These are phyloP conservation scores for Malurus leucopterus DNA, from an alignment of 2,797 vertebrate genomes.

Conservation along the genomic window DNA sequence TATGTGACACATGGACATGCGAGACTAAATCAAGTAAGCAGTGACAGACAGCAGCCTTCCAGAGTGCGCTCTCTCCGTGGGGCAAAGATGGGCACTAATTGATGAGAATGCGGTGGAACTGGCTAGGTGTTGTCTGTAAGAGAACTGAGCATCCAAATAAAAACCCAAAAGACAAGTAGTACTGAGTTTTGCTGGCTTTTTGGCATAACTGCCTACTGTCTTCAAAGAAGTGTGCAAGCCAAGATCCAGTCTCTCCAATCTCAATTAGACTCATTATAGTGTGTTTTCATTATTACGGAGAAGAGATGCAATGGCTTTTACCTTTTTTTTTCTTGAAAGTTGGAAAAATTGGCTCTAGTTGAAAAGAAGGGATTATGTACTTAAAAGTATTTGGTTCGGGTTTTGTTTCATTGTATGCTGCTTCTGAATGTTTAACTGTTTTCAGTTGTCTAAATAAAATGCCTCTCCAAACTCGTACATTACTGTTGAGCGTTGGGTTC, in stretches of 20 bases:
- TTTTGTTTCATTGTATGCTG: slow-evolving; percentile 66
- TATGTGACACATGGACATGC: background rate
- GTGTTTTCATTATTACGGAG: slow-evolving; percentile 66
- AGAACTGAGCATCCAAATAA: slow-evolving; percentile 32
- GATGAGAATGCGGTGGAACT: slow-evolving; percentile 60
- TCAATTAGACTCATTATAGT: slow-evolving; percentile 66
- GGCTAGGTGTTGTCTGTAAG: slow-evolving; percentile 55
- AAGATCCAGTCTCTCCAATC: slow-evolving; percentile 63
- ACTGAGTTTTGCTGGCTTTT: slow-evolving; percentile 71
- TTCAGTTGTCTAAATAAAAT: slow-evolving; percentile 78
- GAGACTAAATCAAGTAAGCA: slow-evolving; percentile 61
- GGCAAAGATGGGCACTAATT: slow-evolving; percentile 63
- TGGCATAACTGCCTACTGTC: slow-evolving; percentile 78
- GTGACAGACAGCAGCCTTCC: slow-evolving; percentile 60
- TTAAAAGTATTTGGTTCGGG: slow-evolving; percentile 46
- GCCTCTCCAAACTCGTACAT: slow-evolving; percentile 49
- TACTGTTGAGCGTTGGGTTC: slow-evolving; percentile 15
- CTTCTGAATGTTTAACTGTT: slow-evolving; percentile 70
- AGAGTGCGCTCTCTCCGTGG: slow-evolving; percentile 41
- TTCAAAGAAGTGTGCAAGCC: slow-evolving; percentile 69
- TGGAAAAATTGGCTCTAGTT: slow-evolving; percentile 49
- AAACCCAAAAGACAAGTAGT: slow-evolving; percentile 65
- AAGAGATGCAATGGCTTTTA: slow-evolving; percentile 68
- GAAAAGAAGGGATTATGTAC: slow-evolving; percentile 51
- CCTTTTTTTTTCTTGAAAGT: slow-evolving; percentile 34